Evolutionary conservation across 2,888 invertebrate species (phyloP).

Genomic region (Lasiommata megera): DNA sequence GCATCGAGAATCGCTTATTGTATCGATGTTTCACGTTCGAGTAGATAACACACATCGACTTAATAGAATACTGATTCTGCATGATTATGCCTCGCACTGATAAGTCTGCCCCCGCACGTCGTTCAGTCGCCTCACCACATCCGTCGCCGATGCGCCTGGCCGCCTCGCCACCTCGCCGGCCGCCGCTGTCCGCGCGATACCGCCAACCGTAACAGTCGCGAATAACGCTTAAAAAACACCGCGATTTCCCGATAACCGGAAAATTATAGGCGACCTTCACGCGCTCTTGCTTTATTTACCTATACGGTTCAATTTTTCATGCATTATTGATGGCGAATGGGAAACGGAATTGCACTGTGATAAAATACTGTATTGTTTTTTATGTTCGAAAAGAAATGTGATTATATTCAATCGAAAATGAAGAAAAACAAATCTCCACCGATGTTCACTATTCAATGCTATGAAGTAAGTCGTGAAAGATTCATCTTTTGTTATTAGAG

Average conservation of each 20-base stretch:
- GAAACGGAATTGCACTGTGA: slow-evolving; percentile 26
- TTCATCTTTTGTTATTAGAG: slow-evolving; percentile 21
- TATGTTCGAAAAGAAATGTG: slow-evolving; percentile 27
- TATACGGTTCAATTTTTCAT: slow-evolving; percentile 29
- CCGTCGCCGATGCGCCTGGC: slow-evolving; percentile 33
- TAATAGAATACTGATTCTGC: slow-evolving; percentile 50
- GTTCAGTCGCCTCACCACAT: slow-evolving; percentile 36
- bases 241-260: slow-evolving; percentile 60
- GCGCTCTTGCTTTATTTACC: slow-evolving; percentile 44
- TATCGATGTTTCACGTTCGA: slow-evolving; percentile 18
- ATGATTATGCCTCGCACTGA: slow-evolving; percentile 51
- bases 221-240: slow-evolving; percentile 27
- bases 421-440: slow-evolving; percentile 73
- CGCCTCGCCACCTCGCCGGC: slow-evolving; percentile 31
- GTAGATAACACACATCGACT: slow-evolving; percentile 29
- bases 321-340: slow-evolving; percentile 23
- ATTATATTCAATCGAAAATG: slow-evolving; percentile 41
- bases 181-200: slow-evolving; percentile 23
- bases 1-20: slow-evolving; percentile 21
- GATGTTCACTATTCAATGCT: slow-evolving; percentile 81
- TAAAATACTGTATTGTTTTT: slow-evolving; percentile 22
- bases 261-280: slow-evolving; percentile 66
- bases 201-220: slow-evolving; percentile 21
- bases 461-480: slow-evolving; percentile 76
- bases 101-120: slow-evolving; percentile 32